Evolutionary conservation across 2,888 invertebrate species (phyloP).

Genomic region (Dione juno): DNA sequence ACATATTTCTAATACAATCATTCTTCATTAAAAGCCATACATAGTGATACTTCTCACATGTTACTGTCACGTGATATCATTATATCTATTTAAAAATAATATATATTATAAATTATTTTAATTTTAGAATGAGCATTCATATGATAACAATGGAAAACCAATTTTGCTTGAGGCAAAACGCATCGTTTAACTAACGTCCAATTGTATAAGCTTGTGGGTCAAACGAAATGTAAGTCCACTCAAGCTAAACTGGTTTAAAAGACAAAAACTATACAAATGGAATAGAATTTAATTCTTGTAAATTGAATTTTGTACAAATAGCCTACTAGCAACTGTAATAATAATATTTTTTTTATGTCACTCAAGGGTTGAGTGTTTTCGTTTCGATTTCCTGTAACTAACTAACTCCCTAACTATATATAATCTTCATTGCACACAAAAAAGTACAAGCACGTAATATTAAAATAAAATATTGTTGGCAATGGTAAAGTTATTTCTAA

Average conservation of each 20-base stretch:
- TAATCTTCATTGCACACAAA: no score
- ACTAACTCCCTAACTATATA: no score
- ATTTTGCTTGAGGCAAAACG: constrained; percentile 23
- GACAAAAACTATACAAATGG: constrained; percentile 13
- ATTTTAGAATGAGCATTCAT: not conserved
- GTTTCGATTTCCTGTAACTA: not conserved
- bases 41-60: no score
- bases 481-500: no score
- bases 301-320: not conserved
- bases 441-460: no score
- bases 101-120: constrained; percentile 19
- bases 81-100: not conserved
- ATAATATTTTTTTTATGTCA: not conserved
- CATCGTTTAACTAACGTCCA: constrained; percentile 10
- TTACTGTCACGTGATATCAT: no score
- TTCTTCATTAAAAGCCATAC: no score
- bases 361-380: constrained; percentile 5
- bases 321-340: constrained; percentile 10
- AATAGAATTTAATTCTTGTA: constrained; percentile 11
- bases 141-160: constrained; percentile 12
- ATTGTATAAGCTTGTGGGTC: constrained; percentile 16
- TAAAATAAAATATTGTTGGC: no score
- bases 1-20: no score
- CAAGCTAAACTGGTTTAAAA: constrained; percentile 27
- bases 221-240: constrained; percentile 18